phyloP scores from a whole-genome alignment of 2,797 vertebrate species.

The Poecilia picta region DNA sequence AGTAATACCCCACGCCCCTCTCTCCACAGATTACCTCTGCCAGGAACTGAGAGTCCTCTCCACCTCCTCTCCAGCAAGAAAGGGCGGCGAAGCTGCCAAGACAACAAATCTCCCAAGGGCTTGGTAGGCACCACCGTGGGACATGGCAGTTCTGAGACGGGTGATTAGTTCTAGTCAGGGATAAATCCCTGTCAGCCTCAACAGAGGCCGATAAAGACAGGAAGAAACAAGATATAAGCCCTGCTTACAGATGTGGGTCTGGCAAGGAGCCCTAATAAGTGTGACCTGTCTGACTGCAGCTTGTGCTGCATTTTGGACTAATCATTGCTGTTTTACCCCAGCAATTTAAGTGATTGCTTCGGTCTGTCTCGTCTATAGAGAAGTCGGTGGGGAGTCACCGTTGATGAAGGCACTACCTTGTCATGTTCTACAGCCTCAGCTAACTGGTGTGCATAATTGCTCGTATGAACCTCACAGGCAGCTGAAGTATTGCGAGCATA shows the following conservation, averaged over 20 bases:
- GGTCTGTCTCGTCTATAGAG: constrained; percentile 43
- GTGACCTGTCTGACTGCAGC: constrained; percentile 26
- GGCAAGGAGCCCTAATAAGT: constrained; percentile 32
- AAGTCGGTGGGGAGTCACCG: constrained; percentile 19
- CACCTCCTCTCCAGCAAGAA: constrained; percentile 40
- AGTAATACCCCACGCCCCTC: constrained; percentile 49
- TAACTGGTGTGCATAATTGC: constrained; percentile 48
- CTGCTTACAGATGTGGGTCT: constrained; percentile 53
- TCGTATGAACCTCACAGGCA: constrained; percentile 27
- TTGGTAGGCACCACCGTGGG: constrained; percentile 23
- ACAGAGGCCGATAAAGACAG: constrained; percentile 26
- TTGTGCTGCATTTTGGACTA: constrained; percentile 28
- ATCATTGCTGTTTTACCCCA: constrained; percentile 35
- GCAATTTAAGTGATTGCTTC: constrained; percentile 66
- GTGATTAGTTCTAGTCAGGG: constrained; percentile 54
- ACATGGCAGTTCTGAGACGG: constrained; percentile 27
- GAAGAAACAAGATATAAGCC: constrained; percentile 26
- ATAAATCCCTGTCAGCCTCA: constrained; percentile 45
- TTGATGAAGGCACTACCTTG: constrained; percentile 32
- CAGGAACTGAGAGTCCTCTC: constrained; percentile 43
- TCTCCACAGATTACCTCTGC: constrained; percentile 53
- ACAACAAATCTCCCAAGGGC: constrained; percentile 50
- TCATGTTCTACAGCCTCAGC: constrained; percentile 43
- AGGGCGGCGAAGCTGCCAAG: constrained; percentile 38
- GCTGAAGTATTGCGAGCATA: constrained; percentile 35